Conservation (phyloP, 2,797 vertebrate genomes). For the Capromys pilorides region DNA sequence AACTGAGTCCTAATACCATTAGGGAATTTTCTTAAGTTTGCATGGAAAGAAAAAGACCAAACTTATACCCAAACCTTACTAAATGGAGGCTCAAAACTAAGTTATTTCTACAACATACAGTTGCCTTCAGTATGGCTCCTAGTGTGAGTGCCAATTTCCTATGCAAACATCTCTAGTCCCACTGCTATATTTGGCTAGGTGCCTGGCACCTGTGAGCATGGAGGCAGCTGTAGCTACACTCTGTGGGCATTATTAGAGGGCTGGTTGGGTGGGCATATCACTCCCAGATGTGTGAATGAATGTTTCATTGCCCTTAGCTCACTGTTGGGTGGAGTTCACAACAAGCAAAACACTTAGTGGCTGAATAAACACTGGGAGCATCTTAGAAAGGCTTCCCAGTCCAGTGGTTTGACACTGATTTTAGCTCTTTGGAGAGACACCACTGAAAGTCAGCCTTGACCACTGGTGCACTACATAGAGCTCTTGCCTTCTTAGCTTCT, state of each 20-base stretch:
- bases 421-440: conserved; percentile 65
- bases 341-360: conserved; percentile 69
- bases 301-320: conserved; percentile 68
- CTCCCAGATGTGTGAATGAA: conserved; percentile 48
- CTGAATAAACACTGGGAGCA: conserved; percentile 73
- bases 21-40: neutral
- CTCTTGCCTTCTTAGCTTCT: conserved; percentile 67
- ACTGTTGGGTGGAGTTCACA: conserved; percentile 75
- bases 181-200: conserved; percentile 27
- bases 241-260: conserved; percentile 33
- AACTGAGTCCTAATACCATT: neutral
- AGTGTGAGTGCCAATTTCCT: neutral
- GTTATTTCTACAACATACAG: neutral
- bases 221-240: conserved; percentile 38
- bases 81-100: neutral
- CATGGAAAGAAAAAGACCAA: neutral
- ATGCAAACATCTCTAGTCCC: neutral
- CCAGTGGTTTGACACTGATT: conserved; percentile 76
- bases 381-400: conserved; percentile 69
- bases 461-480: conserved; percentile 59
- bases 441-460: conserved; percentile 66
- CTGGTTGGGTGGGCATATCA: conserved; percentile 55
- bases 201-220: conserved; percentile 59
- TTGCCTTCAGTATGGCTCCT: neutral
- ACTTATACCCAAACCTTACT: neutral